Evolutionary conservation across 2,888 invertebrate genomes (phyloP).

Genomic region (Caradrina clavipalpis): DNA sequence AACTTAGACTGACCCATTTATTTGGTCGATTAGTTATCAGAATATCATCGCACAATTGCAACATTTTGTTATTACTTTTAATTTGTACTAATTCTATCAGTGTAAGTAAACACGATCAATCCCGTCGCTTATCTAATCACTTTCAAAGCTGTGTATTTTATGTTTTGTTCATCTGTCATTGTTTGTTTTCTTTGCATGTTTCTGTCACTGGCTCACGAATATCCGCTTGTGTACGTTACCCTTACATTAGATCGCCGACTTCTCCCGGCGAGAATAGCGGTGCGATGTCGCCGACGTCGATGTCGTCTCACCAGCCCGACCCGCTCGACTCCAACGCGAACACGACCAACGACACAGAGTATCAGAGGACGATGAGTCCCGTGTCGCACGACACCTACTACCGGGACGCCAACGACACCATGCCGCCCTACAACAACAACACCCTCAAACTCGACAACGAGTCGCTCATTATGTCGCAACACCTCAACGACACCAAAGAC

Average conservation of each 20-base stretch:
- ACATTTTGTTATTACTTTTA: conserved; percentile 71
- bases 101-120: conserved; percentile 68
- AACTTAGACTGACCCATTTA: conserved; percentile 65
- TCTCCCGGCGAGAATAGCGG: conserved; percentile 84
- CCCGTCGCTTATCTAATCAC: conserved; percentile 81
- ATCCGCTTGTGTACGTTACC: conserved; percentile 87
- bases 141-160: conserved; percentile 71
- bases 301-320: conserved; percentile 78
- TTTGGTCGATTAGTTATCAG: conserved; percentile 58
- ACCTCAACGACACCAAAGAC: conserved; percentile 83
- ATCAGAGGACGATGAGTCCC: conserved; percentile 84
- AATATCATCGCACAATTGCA: conserved; percentile 73
- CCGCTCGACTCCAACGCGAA: conserved; percentile 79
- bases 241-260: conserved; percentile 87
- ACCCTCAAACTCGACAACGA: conserved; percentile 88
- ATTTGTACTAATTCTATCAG: conserved; percentile 70
- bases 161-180: conserved; percentile 79
- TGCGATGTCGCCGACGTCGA: conserved; percentile 86
- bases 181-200: conserved; percentile 89
- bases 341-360: conserved; percentile 77
- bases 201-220: conserved; percentile 89
- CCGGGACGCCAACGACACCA: conserved; percentile 75
- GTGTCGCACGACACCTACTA: conserved; percentile 92
- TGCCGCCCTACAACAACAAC: conserved; percentile 86
- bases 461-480: conserved; percentile 85